A percentile compares a stretch with the other conserved stretches of the same genome.
These are phyloP conservation scores for Cyprinodon brontotheroides DNA, from an alignment of 2,113 vertebrate species.

Conservation along the genomic window DNA sequence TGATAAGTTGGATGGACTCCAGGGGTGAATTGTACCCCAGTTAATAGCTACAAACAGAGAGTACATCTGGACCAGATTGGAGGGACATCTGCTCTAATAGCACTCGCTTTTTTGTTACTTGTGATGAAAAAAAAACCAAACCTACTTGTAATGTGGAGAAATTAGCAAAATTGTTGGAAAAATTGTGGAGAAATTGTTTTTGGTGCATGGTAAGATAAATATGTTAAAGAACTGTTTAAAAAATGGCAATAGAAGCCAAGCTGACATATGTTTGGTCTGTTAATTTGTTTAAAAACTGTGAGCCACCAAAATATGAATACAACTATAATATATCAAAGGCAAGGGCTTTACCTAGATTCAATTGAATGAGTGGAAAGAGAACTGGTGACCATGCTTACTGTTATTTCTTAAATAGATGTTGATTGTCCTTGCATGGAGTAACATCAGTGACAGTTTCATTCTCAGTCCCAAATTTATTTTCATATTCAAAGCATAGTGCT, in stretches of 20 bases:
- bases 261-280: background rate
- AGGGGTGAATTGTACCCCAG: background rate
- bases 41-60: conserved; percentile 2
- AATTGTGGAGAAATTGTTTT: background rate
- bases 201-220: background rate
- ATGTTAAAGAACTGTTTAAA: background rate
- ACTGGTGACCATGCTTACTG: background rate
- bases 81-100: background rate
- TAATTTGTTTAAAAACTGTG: background rate
- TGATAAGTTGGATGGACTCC: background rate
- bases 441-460: background rate
- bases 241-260: background rate
- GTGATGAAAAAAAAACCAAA: background rate
- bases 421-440: background rate
- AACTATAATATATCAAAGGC: background rate
- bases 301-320: background rate
- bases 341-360: background rate
- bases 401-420: background rate
- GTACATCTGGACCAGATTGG: conserved; percentile 13
- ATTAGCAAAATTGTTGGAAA: too few species aligned
- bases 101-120: background rate
- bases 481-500: background rate
- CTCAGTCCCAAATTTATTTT: background rate
- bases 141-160: background rate
- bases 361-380: background rate